Evolutionary conservation across 2,888 invertebrate genomes (phyloP), one percentile per base, ranked within the genome.

Genomic region (Caenorhabditis doughertyi): DNA sequence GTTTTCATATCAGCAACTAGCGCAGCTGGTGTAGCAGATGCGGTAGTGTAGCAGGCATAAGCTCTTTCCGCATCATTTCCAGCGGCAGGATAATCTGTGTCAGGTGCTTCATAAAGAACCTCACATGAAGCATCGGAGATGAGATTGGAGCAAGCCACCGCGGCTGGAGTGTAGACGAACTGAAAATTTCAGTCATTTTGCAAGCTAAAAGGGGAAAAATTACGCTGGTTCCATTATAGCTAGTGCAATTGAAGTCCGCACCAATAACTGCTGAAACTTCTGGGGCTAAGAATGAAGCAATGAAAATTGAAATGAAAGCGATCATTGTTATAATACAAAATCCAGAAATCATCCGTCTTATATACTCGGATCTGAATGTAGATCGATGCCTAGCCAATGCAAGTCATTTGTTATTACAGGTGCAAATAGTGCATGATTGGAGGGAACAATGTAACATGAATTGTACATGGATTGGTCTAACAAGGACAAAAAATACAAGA

Each of bases 161-260:
- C 77, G 0, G 77, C 9, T 39, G 62, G 68, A 1, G 70, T 70
- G 70, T 53, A 79, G 11, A 79, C 77, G 21, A 68, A 76, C 51
- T 58, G 67, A 32, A 71, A 47, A 2, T 2, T 3, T 39, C 13
- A 8, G 9, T 18, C 8, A 18, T 3, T 18, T 47, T 16, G 16
- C 13, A 3, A 3, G 5, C 3, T 13, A 13, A 3, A 13, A 13
- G 13, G 5, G 3, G 42, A 13, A 42, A 11, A 11, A 18, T 42
- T 35, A 72, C 64, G 42, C 62, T 39, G 3, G 77, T 70, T 44
- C 70, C 70, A 29, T 68, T 79, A 60, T 67, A 79, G 0, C 42
- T 55, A 23, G 77, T 70, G 25, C 77, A 79, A 32, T 79, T 70
- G n/a, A 79, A 25, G 0, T 79, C 70, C 18, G 62, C 70, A 35